Evolutionary conservation across 2,797 vertebrate species (phyloP).

Genomic region (Picus viridis): DNA sequence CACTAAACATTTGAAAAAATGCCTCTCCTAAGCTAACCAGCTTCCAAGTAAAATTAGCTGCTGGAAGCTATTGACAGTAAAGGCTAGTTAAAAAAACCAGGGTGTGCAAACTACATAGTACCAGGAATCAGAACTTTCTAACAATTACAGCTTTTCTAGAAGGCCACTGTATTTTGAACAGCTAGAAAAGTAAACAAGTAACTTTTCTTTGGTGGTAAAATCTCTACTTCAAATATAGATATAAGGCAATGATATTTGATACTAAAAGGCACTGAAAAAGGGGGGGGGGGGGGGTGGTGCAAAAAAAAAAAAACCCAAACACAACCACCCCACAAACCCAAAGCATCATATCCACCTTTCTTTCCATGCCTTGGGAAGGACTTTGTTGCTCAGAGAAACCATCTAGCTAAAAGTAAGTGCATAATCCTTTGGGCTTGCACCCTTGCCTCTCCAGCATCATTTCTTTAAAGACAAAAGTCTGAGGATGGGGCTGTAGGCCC

Average conservation of each 20-base stretch:
- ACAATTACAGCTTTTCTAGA: neutral
- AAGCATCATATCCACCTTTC: neutral
- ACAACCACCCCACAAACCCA: too few species aligned
- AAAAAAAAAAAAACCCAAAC: neutral
- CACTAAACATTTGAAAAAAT: neutral
- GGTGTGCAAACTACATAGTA: neutral
- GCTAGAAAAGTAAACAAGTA: neutral
- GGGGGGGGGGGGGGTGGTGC: too few species aligned
- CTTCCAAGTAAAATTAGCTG: neutral
- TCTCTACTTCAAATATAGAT: neutral
- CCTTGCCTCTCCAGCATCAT: neutral
- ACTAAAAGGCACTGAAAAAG: neutral
- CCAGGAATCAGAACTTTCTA: neutral
- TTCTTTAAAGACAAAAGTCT: slow-evolving; percentile 12
- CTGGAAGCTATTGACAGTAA: neutral
- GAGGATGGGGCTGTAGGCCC: slow-evolving; percentile 7
- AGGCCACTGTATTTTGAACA: neutral
- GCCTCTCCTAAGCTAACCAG: neutral
- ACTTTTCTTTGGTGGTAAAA: neutral
- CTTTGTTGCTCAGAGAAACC: slow-evolving; percentile 4
- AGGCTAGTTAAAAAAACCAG: neutral
- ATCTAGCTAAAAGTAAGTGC: neutral
- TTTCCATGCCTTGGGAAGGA: neutral
- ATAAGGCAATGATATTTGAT: neutral
- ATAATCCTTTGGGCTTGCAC: slow-evolving; percentile 10